Conservation (phyloP, 2,888 invertebrate genomes). For the Drosophila anceps region DNA sequence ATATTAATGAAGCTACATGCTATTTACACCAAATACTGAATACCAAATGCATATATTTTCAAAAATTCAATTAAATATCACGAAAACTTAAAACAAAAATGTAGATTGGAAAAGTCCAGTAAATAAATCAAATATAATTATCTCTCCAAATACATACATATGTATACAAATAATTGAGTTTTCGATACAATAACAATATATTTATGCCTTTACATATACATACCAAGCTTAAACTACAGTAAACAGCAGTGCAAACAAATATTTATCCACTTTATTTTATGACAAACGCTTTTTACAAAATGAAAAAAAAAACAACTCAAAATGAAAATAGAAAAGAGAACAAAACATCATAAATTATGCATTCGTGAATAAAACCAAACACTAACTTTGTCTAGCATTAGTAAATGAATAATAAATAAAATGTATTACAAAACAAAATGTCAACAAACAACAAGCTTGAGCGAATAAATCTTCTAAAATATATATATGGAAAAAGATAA, state of each 20-base stretch:
- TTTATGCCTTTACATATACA: slow-evolving; percentile 39
- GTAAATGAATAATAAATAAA: slow-evolving; percentile 68
- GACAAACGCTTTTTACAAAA: slow-evolving; percentile 73
- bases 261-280: slow-evolving; percentile 73
- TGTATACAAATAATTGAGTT: slow-evolving; percentile 58
- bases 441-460: slow-evolving; percentile 71
- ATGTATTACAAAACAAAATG: slow-evolving; percentile 70
- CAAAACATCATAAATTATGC: slow-evolving; percentile 41
- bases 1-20: slow-evolving; percentile 60
- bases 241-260: slow-evolving; percentile 71
- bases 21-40: slow-evolving; percentile 68
- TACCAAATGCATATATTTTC: slow-evolving; percentile 61
- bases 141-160: slow-evolving; percentile 40
- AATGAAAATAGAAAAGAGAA: slow-evolving; percentile 9
- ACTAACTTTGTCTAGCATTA: slow-evolving; percentile 77
- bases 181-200: slow-evolving; percentile 39
- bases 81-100: slow-evolving; percentile 20
- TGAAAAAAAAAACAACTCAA: slow-evolving; percentile 39
- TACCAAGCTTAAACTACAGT: slow-evolving; percentile 61
- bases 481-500: not conserved
- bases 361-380: slow-evolving; percentile 50
- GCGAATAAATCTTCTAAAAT: slow-evolving; percentile 66
- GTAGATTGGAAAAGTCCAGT: slow-evolving; percentile 33
- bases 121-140: slow-evolving; percentile 21
- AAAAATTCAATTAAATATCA: slow-evolving; percentile 52